Evolutionary conservation across 2,888 invertebrate species (phyloP), one percentile per base, ranked within the genome.

Genomic region (Creontiades dilutus): DNA sequence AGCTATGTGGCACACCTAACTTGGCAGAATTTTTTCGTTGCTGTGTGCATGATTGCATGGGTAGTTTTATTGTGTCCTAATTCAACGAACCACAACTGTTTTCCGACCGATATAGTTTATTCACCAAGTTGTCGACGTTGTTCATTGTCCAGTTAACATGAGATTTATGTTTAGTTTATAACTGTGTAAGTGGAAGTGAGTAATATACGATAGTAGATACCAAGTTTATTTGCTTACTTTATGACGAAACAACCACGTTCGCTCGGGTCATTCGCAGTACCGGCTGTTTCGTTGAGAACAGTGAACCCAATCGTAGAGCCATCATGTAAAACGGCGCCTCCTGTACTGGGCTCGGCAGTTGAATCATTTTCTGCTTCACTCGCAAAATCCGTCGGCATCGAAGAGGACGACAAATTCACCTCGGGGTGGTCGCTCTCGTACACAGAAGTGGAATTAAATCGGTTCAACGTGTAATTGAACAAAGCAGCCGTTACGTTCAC

Each of bases 311-410:
- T 89, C 76, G 86, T 55, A 11, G 89, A 81, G n/a, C 90, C 81
- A 11, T 91, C 91, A 37, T 92, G 92, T 90, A 91, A 92, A 91
- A 94, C 93, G 0, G 5, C 19, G 5, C n/a, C 68, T 23, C 23
- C 9, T 23, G 23, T 11, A 5, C 12, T 68, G n/a, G 61, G 68
- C 9, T 68, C 68, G 12, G 68, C 23, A 2, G 52, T 68, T 23
- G 68, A 68, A 23, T 68, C 23, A 5, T 37, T 37, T 37, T 37
- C 37, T 37, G 68, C 5, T 0, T 23, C 68, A 27, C 9, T 68
- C 11, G 2, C 23, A 23, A 19, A 68, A 68, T 68, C 68, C 12
- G n/a, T 23, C 1, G 68, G 68, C 19, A 68, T 68, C 5, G 57
- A 7, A 12, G 68, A 0, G 9, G 23, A 23, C 27, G 68, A 68